A percentile compares a stretch with the other conserved stretches of the same genome.
Evolutionary conservation across 2,797 vertebrate species (phyloP).

Genomic region (Coregonus ussuriensis): DNA sequence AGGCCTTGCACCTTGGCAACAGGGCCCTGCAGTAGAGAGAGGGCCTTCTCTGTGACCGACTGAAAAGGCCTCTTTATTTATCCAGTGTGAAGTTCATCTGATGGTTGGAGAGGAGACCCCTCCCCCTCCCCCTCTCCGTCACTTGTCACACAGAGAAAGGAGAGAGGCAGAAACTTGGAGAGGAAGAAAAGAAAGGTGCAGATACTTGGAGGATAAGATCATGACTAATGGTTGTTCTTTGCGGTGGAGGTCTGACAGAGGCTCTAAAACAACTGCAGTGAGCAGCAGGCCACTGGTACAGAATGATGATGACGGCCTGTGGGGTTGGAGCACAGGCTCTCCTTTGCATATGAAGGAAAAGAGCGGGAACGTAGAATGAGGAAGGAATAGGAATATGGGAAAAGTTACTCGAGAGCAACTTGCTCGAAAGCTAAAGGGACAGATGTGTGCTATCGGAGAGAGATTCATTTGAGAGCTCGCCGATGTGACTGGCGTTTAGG

Average conservation of each 20-base stretch:
- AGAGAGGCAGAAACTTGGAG: slow-evolving; percentile 3
- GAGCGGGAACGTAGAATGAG: neutral
- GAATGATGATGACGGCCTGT: slow-evolving; percentile 50
- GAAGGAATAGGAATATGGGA: no score
- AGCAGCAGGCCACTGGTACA: slow-evolving; percentile 33
- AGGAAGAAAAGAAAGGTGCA: slow-evolving; percentile 63
- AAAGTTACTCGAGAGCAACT: neutral
- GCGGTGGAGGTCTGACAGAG: slow-evolving; percentile 68
- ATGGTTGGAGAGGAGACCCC: slow-evolving; percentile 73
- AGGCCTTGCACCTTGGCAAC: slow-evolving; percentile 52
- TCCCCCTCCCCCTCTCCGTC: slow-evolving; percentile 74
- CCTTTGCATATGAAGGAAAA: slow-evolving; percentile 14
- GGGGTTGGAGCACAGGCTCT: neutral
- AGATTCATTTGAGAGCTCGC: neutral
- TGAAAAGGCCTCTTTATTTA: slow-evolving; percentile 74
- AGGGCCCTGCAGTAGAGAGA: slow-evolving; percentile 39
- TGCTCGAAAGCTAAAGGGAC: neutral
- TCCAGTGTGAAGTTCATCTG: slow-evolving; percentile 78
- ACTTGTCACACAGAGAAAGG: slow-evolving; percentile 76
- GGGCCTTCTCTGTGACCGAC: slow-evolving; percentile 62
- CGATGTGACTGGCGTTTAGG: neutral
- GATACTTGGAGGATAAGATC: slow-evolving; percentile 82
- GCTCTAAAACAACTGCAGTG: slow-evolving; percentile 78
- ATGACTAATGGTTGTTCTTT: slow-evolving; percentile 82
- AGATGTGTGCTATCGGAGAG: neutral